A percentile compares a stretch with the other conserved stretches of the same genome.
Conservation (phyloP, 2,797 vertebrate species). For the Myiothlypis coronata region DNA sequence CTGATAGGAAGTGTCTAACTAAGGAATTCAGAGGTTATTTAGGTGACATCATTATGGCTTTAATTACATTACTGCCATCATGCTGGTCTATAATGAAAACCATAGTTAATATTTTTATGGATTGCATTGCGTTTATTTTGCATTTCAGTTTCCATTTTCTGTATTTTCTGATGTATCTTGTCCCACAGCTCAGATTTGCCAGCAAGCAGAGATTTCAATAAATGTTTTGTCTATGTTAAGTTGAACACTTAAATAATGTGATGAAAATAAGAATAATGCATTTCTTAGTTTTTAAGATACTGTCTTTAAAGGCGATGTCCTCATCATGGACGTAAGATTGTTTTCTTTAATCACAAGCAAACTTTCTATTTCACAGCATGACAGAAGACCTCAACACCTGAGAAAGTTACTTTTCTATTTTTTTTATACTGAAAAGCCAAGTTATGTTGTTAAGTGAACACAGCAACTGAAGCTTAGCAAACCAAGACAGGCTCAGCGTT, state of each 20-base stretch:
- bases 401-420: neutral
- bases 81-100: neutral
- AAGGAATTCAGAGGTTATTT: neutral
- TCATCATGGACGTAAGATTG: neutral
- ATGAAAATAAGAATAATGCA: neutral
- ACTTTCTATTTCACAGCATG: neutral
- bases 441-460: neutral
- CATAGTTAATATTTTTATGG: neutral
- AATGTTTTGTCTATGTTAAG: neutral
- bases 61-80: neutral
- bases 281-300: neutral
- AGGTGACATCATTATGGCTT: neutral
- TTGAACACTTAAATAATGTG: neutral
- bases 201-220: neutral
- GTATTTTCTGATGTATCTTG: neutral
- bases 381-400: neutral
- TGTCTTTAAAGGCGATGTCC: neutral
- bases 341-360: neutral
- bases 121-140: neutral
- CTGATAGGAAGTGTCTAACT: neutral
- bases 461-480: neutral
- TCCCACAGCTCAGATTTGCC: neutral
- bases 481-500: neutral
- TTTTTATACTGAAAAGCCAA: neutral
- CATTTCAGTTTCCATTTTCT: neutral